phyloP scores from a whole-genome alignment of 1,140 invertebrate species.

The Drosophila bipectinata region DNA sequence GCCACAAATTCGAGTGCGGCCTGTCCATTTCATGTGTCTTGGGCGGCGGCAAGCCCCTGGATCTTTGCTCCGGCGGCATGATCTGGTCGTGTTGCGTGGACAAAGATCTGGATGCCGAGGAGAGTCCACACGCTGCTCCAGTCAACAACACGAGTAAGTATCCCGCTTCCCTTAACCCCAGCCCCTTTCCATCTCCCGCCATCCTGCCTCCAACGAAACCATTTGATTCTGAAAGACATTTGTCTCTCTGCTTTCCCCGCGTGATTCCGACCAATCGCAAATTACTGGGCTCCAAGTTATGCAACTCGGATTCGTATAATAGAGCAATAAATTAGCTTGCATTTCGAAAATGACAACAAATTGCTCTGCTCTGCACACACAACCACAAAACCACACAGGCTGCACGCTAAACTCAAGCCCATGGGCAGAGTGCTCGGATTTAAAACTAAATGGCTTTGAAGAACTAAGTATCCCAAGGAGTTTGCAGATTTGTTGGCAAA shows the following conservation, averaged over 20 bases:
- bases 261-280: constrained; percentile 44
- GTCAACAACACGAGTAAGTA: constrained; percentile 95
- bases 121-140: constrained; percentile 84
- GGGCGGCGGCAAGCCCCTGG: constrained; percentile 92
- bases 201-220: constrained; percentile 5
- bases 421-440: not conserved
- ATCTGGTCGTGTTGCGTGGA: constrained; percentile 97
- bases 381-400: constrained; percentile 19
- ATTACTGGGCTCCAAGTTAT: constrained; percentile 75
- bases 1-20: constrained; percentile 94
- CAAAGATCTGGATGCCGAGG: constrained; percentile 85
- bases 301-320: constrained; percentile 70
- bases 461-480: not conserved
- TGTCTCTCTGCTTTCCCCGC: constrained; percentile 35
- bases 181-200: not conserved
- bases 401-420: constrained; percentile 17
- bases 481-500: not conserved
- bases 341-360: constrained; percentile 82
- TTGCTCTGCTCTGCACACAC: constrained; percentile 45
- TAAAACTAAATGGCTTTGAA: not conserved
- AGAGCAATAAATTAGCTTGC: constrained; percentile 78
- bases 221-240: constrained; percentile 52
- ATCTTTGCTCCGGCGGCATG: constrained; percentile 96
- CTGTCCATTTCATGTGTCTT: constrained; percentile 95
- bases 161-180: not conserved